phyloP scores from a whole-genome alignment of 2,888 invertebrate genomes.

The Drosophila meridiana region DNA sequence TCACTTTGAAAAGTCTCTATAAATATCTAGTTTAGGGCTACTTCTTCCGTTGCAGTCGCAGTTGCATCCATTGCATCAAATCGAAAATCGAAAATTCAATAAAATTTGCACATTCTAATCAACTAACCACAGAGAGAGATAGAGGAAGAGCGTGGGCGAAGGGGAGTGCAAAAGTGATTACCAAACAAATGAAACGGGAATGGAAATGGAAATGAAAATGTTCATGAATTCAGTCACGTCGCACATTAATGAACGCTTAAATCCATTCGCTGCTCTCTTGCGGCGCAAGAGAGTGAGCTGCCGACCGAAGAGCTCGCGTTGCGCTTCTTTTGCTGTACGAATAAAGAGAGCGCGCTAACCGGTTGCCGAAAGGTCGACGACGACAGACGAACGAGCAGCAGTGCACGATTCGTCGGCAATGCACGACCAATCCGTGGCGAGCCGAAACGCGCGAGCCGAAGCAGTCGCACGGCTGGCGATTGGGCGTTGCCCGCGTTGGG shows the following conservation, averaged over 20 bases:
- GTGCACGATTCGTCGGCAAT: slow-evolving; percentile 47
- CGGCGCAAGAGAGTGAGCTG: slow-evolving; percentile 26
- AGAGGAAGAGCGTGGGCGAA: not conserved
- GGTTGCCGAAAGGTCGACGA: slow-evolving; percentile 45
- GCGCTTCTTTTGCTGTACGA: not conserved
- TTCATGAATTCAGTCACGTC: slow-evolving; percentile 17
- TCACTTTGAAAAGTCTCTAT: not conserved
- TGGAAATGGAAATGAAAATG: not conserved
- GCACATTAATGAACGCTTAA: slow-evolving; percentile 1
- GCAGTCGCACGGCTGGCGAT: slow-evolving; percentile 14
- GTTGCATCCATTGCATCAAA: not conserved
- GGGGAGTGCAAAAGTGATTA: not conserved
- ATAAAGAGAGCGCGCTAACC: slow-evolving; percentile 36
- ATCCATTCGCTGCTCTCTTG: slow-evolving; percentile 15
- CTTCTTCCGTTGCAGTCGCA: not conserved
- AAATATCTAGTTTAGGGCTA: not conserved
- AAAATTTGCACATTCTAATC: not conserved
- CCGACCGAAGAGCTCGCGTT: slow-evolving; percentile 16
- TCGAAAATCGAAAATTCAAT: not conserved
- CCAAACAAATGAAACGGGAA: not conserved
- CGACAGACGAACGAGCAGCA: slow-evolving; percentile 7
- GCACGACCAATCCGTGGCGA: slow-evolving; percentile 35
- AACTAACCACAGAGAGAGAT: not conserved
- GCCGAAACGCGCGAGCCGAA: slow-evolving; percentile 47
- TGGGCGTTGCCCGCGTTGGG: slow-evolving; percentile 10